These are phyloP conservation scores for Anseranas semipalmata DNA, from an alignment of 2,113 vertebrate genomes.

Conservation along the genomic window DNA sequence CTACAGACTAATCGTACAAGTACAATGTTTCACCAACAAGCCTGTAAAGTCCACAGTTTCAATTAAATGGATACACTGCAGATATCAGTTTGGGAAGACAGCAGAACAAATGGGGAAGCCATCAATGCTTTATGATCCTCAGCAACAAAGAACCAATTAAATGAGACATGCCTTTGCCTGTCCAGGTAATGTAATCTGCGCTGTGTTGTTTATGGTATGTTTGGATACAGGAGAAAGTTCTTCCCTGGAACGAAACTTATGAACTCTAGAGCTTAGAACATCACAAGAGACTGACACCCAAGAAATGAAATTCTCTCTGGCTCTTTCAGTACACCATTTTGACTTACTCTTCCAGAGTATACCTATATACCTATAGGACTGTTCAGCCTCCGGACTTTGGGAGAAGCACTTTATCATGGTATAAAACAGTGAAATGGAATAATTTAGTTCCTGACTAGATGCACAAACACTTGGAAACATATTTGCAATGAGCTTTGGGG, in stretches of 20 bases:
- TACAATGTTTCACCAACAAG: not conserved
- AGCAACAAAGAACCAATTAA: not conserved
- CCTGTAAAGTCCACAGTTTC: not conserved
- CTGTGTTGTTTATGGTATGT: not conserved
- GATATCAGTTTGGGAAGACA: not conserved
- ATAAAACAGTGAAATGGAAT: not conserved
- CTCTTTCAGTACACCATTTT: not conserved
- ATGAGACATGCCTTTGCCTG: not conserved
- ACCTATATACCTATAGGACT: not conserved
- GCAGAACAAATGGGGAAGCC: not conserved
- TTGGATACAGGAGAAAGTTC: not conserved
- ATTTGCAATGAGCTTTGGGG: not conserved
- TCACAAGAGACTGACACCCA: not conserved
- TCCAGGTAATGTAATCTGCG: rapidly evolving
- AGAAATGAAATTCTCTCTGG: not conserved
- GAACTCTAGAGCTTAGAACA: not conserved
- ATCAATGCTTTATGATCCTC: not conserved
- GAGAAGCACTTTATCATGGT: not conserved
- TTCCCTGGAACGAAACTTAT: not conserved
- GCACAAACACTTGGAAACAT: not conserved
- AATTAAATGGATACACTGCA: not conserved
- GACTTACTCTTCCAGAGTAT: not conserved
- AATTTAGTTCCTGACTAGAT: not conserved
- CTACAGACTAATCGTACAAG: not conserved
- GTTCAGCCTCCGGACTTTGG: not conserved